A percentile compares a stretch with the other conserved stretches of the same genome.
These are phyloP conservation scores for Gasteruption jaculator DNA, from an alignment of 2,888 invertebrate species.

Conservation along the genomic window DNA sequence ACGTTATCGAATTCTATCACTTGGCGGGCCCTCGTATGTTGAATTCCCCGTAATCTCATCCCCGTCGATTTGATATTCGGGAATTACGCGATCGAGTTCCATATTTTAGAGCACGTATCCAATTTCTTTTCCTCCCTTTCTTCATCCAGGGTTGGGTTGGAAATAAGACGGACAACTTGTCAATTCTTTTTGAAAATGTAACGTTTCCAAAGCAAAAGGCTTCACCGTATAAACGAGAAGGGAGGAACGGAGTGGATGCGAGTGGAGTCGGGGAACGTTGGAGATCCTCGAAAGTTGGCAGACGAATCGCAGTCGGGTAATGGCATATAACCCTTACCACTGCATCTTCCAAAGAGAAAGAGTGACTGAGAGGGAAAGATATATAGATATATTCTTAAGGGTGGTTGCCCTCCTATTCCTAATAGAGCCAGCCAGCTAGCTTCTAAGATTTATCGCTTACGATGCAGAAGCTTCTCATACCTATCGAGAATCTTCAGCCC, in stretches of 20 bases:
- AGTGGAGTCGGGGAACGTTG: neutral
- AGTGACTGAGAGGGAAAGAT: neutral
- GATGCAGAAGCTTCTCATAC: constrained; percentile 23
- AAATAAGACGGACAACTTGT: constrained; percentile 16
- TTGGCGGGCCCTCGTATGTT: too few relatives aligned
- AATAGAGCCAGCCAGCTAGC: constrained; percentile 32
- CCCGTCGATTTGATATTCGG: too few relatives aligned
- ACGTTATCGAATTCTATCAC: too few relatives aligned
- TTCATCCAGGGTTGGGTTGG: neutral
- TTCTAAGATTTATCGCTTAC: constrained; percentile 34
- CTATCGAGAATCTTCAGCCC: constrained; percentile 18
- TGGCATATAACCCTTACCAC: constrained; percentile 8
- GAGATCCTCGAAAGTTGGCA: constrained; percentile 12
- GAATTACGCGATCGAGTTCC: too few relatives aligned
- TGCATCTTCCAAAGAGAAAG: constrained; percentile 4
- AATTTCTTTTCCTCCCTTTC: neutral
- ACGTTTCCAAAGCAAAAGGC: constrained; percentile 13
- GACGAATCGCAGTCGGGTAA: constrained; percentile 17
- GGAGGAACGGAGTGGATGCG: neutral
- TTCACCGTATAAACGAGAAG: constrained; percentile 20
- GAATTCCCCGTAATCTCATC: too few relatives aligned
- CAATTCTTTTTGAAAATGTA: constrained; percentile 20
- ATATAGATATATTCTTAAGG: too few relatives aligned
- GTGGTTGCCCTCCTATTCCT: constrained; percentile 21
- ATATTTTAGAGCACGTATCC: too few relatives aligned